Evolutionary conservation across 2,797 vertebrate species (phyloP), one percentile per base, ranked within the genome.

Genomic region (Pipistrellus pygmaeus): DNA sequence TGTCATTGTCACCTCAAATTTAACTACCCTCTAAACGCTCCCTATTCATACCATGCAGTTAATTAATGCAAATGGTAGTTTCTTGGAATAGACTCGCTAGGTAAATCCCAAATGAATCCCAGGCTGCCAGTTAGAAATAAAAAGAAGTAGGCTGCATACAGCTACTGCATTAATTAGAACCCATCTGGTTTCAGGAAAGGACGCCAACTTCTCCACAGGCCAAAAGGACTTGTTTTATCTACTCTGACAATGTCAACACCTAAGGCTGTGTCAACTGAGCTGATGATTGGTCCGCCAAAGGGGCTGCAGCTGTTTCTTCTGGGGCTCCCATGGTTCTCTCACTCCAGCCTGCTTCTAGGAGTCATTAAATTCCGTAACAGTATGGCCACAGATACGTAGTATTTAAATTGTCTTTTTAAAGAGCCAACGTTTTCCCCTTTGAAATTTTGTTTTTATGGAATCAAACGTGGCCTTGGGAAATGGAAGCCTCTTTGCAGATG

Each of bases 151-250:
- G 76, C 82, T 96, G 77, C 86, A 83, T 57, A 68, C 60, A 95
- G 95, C 0, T 7, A 8, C 23, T 15, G 88, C 84, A 94, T 80
- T 96, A 97, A 97, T 97, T 97, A 97, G 96, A 97, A 96, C 88
- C 94, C 95, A 97, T 97, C 94, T 97, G 97, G 95, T 78, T 90
- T 53, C 85, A 25, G 53, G 66, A 97, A 96, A 95, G 51, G 38
- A 82, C 57, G 96, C 72, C 57, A 41, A 23, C 90, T 89, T 76
- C 92, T 94, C 85, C 75, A 90, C 78, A 25, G 73, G 77, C 89
- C 75, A 87, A 95, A 95, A 94, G 77, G 85, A 93, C 82, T 32
- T 3, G n/a, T 94, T 97, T 96, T 91, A 76, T 96, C 46, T 95
- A 27, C 83, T 82, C 38, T n/a, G 85, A 93, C 71, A 92, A 81